phyloP scores from a whole-genome alignment of 2,113 vertebrate genomes.

The Cygnus buccinator region DNA sequence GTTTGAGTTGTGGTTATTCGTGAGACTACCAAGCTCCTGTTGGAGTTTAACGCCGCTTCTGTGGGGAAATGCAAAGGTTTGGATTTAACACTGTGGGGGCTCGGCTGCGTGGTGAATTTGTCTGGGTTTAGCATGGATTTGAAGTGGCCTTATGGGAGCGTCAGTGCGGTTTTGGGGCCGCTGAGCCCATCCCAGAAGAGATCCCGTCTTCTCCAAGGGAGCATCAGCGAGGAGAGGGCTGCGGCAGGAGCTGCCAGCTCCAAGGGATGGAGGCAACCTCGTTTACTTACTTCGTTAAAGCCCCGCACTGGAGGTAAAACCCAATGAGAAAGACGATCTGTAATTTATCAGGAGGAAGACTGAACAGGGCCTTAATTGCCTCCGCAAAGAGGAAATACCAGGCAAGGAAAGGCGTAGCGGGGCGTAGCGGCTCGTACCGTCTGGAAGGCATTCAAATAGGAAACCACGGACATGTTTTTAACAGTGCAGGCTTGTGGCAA shows the following conservation, averaged over 20 bases:
- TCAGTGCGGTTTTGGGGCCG: background rate
- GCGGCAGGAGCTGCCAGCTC: background rate
- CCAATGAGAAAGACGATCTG: background rate
- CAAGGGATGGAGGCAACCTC: background rate
- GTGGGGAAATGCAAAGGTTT: no score
- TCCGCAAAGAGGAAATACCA: background rate
- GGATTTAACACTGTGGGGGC: no score
- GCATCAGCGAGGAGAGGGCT: background rate
- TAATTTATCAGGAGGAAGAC: background rate
- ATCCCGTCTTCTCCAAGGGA: background rate
- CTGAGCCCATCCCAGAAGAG: background rate
- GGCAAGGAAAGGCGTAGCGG: background rate
- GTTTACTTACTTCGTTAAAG: background rate
- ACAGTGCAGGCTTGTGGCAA: background rate
- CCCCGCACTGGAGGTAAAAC: background rate
- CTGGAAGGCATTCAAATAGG: background rate
- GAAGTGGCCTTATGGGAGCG: background rate
- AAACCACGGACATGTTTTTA: background rate
- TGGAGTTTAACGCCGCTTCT: background rate
- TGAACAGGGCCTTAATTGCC: background rate
- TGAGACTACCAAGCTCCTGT: background rate
- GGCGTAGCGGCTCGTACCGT: background rate
- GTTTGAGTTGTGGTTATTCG: background rate
- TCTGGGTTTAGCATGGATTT: background rate
- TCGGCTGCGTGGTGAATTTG: fast-evolving